phyloP scores from a whole-genome alignment of 2,888 invertebrate species.

The Pterobdella sp. region DNA sequence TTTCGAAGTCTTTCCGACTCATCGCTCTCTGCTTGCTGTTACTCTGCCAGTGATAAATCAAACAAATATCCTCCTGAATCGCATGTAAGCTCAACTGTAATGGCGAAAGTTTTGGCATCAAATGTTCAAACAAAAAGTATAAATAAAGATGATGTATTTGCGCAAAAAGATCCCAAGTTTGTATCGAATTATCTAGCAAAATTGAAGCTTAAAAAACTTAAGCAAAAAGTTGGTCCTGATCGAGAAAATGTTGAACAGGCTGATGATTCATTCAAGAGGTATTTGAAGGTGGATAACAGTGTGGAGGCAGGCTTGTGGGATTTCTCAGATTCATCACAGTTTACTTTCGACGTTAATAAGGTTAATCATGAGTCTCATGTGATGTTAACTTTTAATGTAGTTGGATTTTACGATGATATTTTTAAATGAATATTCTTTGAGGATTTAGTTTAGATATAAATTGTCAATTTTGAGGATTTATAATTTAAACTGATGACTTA shows the following conservation, averaged over 20 bases:
- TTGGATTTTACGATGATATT: too few relatives aligned
- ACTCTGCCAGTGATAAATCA: neutral
- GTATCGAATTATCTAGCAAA: neutral
- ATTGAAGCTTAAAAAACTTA: neutral
- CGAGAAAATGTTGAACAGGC: neutral
- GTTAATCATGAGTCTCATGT: too few relatives aligned
- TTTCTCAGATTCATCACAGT: neutral
- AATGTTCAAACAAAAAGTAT: neutral
- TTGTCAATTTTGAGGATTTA: neutral
- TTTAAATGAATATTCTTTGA: neutral
- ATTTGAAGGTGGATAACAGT: neutral
- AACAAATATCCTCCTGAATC: neutral
- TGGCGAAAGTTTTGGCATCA: neutral
- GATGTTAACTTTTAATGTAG: too few relatives aligned
- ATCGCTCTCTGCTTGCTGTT: neutral
- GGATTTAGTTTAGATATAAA: neutral
- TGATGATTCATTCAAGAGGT: neutral
- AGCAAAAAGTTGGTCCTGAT: neutral
- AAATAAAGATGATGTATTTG: neutral
- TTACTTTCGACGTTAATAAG: constrained; percentile 4
- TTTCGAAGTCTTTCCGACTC: neutral
- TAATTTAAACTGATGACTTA: neutral
- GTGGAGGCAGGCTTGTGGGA: neutral
- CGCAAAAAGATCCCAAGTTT: neutral
- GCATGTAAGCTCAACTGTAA: neutral